Conservation (phyloP, 2,797 vertebrate genomes). For the Cyprinella venusta region DNA sequence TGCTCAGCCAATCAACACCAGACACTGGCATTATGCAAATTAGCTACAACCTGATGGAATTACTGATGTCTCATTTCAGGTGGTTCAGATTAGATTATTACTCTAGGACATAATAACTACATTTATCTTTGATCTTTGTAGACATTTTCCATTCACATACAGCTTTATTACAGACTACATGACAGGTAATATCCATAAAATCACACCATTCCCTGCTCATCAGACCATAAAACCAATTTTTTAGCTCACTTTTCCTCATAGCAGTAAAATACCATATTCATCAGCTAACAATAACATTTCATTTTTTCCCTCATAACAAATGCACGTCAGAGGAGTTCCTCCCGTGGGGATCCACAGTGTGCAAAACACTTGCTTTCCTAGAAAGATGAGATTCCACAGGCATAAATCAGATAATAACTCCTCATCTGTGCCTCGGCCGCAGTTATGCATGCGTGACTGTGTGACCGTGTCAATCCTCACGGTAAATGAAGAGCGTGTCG, state of each 20-base stretch:
- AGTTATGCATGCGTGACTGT: not conserved
- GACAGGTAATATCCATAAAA: not conserved
- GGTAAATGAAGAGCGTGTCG: conserved; percentile 17
- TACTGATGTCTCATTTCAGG: too few species aligned
- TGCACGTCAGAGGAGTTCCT: not conserved
- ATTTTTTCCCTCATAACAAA: not conserved
- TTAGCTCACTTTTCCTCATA: not conserved
- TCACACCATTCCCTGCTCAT: not conserved
- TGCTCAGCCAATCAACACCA: too few species aligned
- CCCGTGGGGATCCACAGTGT: too few species aligned
- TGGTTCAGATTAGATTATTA: too few species aligned
- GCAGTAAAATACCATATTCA: not conserved
- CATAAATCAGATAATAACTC: not conserved
- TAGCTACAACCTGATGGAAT: too few species aligned
- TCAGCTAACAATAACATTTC: not conserved
- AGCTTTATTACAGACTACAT: not conserved
- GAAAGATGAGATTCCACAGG: conserved; percentile 5
- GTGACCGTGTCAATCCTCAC: not conserved
- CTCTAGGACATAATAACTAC: too few species aligned
- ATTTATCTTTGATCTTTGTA: too few species aligned
- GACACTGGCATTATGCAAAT: too few species aligned
- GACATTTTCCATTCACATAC: too few species aligned
- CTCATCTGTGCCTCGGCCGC: not conserved
- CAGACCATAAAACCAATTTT: not conserved
- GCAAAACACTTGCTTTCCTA: not conserved